Percentiles rank a stretch among this genome's conserved stretches.
Evolutionary conservation across 2,797 vertebrate species (phyloP).

Genomic region (Carapus acus): DNA sequence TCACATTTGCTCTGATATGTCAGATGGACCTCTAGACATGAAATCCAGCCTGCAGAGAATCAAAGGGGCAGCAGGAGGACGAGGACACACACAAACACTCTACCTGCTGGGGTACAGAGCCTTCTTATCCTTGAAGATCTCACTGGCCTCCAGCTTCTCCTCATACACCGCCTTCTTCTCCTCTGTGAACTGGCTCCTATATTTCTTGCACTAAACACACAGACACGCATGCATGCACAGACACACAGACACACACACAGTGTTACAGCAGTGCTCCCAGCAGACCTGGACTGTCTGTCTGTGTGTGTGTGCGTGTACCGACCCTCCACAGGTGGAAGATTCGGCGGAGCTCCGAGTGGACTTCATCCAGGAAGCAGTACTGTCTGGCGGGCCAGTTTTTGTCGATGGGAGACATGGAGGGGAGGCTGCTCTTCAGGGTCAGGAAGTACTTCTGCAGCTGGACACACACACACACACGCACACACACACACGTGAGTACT

Average conservation of each 20-base stretch:
- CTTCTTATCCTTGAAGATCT: constrained; percentile 98
- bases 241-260: too few relatives aligned
- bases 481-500: not conserved
- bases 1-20: too few relatives aligned
- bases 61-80: too few relatives aligned
- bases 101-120: constrained; percentile 94
- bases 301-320: constrained; percentile 22
- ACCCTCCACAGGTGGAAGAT: constrained; percentile 98
- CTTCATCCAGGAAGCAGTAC: constrained; percentile 85
- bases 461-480: constrained; percentile 8
- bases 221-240: constrained; percentile 18
- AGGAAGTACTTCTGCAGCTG: constrained; percentile 96
- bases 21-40: too few relatives aligned
- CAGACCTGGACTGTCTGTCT: not conserved
- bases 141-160: constrained; percentile 96
- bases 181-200: constrained; percentile 90
- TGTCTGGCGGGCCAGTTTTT: constrained; percentile 87
- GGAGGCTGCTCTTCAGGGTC: constrained; percentile 84
- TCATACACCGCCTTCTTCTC: constrained; percentile 90
- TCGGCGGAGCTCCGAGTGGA: constrained; percentile 83
- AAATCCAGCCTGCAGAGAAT: too few relatives aligned
- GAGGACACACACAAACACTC: too few relatives aligned
- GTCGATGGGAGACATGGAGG: constrained; percentile 91
- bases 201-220: constrained; percentile 88
- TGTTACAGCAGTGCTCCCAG: too few relatives aligned